Evolutionary conservation across 1,140 invertebrate genomes (phyloP).

Genomic region (Danaus plexippus): DNA sequence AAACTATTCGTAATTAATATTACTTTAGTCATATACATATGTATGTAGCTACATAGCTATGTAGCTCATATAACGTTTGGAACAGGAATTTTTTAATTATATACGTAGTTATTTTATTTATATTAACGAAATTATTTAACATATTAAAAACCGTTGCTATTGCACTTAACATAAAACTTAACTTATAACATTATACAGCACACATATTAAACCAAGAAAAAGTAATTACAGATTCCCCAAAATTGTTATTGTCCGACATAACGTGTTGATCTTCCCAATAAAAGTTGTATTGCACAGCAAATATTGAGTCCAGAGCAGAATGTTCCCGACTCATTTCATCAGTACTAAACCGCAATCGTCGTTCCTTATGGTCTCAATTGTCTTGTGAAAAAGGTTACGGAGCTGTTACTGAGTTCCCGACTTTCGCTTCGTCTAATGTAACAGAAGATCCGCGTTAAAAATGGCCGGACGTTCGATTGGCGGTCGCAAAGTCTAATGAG

Average conservation of each 20-base stretch:
- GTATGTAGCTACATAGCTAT: too few relatives aligned
- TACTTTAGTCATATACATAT: too few relatives aligned
- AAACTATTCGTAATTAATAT: too few relatives aligned
- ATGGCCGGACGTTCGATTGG: slow-evolving; percentile 30
- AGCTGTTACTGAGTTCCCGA: slow-evolving; percentile 30
- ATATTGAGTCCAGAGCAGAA: slow-evolving; percentile 44
- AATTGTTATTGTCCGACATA: slow-evolving; percentile 24
- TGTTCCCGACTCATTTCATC: slow-evolving; percentile 59
- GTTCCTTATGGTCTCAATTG: slow-evolving; percentile 54
- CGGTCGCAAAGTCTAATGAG: slow-evolving; percentile 26
- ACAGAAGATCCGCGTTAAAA: slow-evolving; percentile 26
- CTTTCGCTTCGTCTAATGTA: slow-evolving; percentile 24
- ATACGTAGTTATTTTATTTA: too few relatives aligned
- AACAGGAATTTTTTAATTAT: too few relatives aligned
- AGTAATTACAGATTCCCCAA: slow-evolving; percentile 18
- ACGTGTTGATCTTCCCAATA: slow-evolving; percentile 43
- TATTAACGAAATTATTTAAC: too few relatives aligned
- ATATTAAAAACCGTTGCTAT: too few relatives aligned
- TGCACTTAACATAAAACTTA: too few relatives aligned
- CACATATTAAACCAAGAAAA: slow-evolving; percentile 3
- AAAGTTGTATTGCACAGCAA: slow-evolving; percentile 56
- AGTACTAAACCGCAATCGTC: slow-evolving; percentile 50
- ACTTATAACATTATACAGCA: too few relatives aligned
- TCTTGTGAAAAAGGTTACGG: slow-evolving; percentile 40
- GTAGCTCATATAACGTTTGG: too few relatives aligned